phyloP scores from a whole-genome alignment of 1,140 invertebrate species.

The Brachionus manjavacas region DNA sequence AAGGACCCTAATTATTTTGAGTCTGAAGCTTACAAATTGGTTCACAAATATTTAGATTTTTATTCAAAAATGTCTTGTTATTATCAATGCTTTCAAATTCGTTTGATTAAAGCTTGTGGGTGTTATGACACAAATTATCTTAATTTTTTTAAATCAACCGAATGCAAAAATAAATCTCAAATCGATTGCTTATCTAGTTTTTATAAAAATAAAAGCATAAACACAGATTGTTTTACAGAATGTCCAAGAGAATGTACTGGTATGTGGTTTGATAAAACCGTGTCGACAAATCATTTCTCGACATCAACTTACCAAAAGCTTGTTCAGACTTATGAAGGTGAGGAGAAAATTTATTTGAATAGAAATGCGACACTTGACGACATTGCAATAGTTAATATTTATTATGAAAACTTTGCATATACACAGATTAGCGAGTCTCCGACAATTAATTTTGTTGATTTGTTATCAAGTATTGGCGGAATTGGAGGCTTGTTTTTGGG shows the following conservation, averaged over 20 bases:
- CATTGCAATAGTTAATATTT: neutral
- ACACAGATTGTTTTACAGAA: neutral
- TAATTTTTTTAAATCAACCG: neutral
- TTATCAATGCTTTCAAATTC: neutral
- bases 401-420: neutral
- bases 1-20: neutral
- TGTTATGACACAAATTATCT: neutral
- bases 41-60: neutral
- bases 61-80: neutral
- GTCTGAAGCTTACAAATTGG: neutral
- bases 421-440: neutral
- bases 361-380: neutral
- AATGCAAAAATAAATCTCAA: neutral
- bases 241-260: neutral
- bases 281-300: neutral
- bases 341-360: neutral
- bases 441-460: neutral
- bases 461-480: constrained; percentile 11
- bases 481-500: neutral
- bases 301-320: neutral
- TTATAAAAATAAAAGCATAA: neutral
- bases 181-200: neutral
- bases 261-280: neutral
- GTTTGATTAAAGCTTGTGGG: neutral
- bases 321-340: neutral